A percentile compares a stretch with the other conserved stretches of the same genome.
Conservation (phyloP, 2,113 vertebrate species). For the Nicator chloris region DNA sequence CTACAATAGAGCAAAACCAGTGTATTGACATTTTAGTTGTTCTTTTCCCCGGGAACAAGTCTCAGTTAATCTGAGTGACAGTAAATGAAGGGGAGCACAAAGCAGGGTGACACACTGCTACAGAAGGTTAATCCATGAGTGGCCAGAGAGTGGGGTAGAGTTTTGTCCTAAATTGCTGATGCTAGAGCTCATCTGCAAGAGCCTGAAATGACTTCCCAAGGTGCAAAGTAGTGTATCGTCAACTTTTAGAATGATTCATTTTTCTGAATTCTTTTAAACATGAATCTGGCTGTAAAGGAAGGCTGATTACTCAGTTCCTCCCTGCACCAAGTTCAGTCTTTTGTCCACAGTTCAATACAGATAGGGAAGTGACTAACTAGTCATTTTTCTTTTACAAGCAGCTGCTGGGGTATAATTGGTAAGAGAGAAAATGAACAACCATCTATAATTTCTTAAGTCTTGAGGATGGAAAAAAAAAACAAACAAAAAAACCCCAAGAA, state of each 20-base stretch:
- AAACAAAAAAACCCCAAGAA: background rate
- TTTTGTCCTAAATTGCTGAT: conserved; percentile 13
- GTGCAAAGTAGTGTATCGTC: conserved; percentile 28
- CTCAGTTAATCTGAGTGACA: background rate
- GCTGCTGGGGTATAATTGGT: conserved; percentile 16
- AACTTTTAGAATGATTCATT: conserved; percentile 47
- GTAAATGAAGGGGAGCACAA: background rate
- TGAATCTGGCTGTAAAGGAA: conserved; percentile 23
- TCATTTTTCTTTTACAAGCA: conserved; percentile 27
- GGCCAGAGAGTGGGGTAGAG: background rate
- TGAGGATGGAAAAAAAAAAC: background rate
- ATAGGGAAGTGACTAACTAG: conserved; percentile 47
- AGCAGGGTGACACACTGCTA: background rate
- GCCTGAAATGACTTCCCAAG: conserved; percentile 28
- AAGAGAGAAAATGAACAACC: background rate
- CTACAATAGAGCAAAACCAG: background rate
- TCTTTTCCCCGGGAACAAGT: background rate
- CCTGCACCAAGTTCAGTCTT: conserved; percentile 37
- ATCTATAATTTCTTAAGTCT: background rate
- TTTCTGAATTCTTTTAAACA: conserved; percentile 33
- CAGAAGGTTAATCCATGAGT: background rate
- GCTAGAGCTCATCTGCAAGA: background rate
- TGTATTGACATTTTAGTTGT: background rate
- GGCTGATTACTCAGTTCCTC: conserved; percentile 60
- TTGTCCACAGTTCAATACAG: conserved; percentile 33